Percentiles rank a stretch among this genome's conserved stretches.
These are phyloP conservation scores for Pelosia muscerda DNA, from an alignment of 2,888 invertebrate species.

Conservation along the genomic window DNA sequence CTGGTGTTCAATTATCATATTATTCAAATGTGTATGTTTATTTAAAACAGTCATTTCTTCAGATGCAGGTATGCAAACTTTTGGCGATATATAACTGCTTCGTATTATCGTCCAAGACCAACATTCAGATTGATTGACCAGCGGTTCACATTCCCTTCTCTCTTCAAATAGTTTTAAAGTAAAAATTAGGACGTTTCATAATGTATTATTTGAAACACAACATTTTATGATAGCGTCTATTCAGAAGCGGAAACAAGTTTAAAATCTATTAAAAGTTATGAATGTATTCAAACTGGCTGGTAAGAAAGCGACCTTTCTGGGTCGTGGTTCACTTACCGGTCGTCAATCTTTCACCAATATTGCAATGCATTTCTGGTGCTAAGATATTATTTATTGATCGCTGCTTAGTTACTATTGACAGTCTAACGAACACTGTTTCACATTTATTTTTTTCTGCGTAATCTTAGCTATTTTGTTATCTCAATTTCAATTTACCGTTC, in stretches of 20 bases:
- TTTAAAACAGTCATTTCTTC: neutral
- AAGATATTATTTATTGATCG: slow-evolving; percentile 17
- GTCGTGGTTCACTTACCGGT: slow-evolving; percentile 55
- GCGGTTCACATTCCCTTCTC: neutral
- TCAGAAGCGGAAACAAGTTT: slow-evolving; percentile 32
- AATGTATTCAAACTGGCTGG: slow-evolving; percentile 34
- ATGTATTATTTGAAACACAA: slow-evolving; percentile 42
- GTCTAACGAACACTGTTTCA: neutral
- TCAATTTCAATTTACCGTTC: neutral
- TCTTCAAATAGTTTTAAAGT: neutral
- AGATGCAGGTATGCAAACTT: slow-evolving; percentile 1
- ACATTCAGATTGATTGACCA: neutral
- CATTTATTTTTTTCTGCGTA: neutral
- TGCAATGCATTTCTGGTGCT: slow-evolving; percentile 49
- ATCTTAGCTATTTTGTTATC: neutral
- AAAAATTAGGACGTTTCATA: slow-evolving; percentile 30
- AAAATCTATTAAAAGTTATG: slow-evolving; percentile 42
- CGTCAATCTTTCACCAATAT: slow-evolving; percentile 54
- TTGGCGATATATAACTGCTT: neutral
- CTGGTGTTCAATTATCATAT: neutral
- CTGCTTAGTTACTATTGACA: neutral
- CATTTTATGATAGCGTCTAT: slow-evolving; percentile 31
- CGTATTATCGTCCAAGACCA: no score
- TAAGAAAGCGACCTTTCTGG: slow-evolving; percentile 67
- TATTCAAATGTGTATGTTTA: neutral